Evolutionary conservation across 2,113 vertebrate species (phyloP).

Genomic region (Mobula hypostoma): DNA sequence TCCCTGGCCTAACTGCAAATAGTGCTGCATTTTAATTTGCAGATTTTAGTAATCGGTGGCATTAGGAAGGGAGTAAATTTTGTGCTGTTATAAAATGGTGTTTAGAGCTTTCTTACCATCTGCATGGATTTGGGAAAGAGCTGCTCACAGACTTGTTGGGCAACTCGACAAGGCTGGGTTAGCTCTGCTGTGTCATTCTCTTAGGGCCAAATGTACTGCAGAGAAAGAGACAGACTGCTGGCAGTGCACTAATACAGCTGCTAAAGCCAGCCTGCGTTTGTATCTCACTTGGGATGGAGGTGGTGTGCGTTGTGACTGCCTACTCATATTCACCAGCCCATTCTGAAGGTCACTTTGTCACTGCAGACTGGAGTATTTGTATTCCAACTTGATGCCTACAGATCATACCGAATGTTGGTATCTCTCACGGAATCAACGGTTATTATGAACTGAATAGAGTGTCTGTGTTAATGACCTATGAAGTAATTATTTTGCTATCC

Average conservation of each 20-base stretch:
- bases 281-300: neutral
- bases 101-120: neutral
- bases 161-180: neutral
- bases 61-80: neutral
- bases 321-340: neutral
- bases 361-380: neutral
- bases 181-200: neutral
- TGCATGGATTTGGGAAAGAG: neutral
- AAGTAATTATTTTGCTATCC: neutral
- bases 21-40: neutral
- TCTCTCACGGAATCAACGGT: neutral
- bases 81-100: neutral
- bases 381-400: neutral
- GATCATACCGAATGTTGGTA: neutral
- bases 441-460: neutral
- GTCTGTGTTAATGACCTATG: neutral
- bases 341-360: conserved; percentile 2
- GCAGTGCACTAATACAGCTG: neutral
- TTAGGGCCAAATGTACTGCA: neutral
- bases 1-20: too few relatives aligned
- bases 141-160: neutral
- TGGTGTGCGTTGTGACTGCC: neutral
- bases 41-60: neutral
- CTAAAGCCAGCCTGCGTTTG: neutral
- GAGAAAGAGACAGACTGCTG: neutral